Conservation (phyloP, 2,888 invertebrate species). For the Tineola bisselliella region DNA sequence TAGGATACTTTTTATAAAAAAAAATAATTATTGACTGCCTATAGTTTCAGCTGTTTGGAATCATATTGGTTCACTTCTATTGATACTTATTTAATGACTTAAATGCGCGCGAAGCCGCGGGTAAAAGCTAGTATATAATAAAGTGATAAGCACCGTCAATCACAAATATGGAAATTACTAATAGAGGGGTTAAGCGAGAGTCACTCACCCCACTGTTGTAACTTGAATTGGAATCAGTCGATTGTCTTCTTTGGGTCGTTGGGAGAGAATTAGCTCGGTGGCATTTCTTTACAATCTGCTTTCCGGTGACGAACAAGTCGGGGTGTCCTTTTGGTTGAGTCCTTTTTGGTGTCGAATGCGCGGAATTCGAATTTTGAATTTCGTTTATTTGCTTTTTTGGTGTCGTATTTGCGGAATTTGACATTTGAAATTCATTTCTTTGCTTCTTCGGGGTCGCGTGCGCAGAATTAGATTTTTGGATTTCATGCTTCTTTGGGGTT, state of each 20-base stretch:
- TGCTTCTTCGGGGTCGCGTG: not conserved
- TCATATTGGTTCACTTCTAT: too few species aligned
- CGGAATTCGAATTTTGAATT: not conserved
- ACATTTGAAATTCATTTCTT: not conserved
- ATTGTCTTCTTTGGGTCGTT: slow-evolving; percentile 34
- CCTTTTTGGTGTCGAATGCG: not conserved
- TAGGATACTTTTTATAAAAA: too few species aligned
- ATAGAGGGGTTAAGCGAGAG: too few species aligned
- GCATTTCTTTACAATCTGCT: slow-evolving; percentile 40
- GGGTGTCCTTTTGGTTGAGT: not conserved
- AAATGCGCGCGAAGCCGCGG: too few species aligned
- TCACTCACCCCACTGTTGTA: slow-evolving; percentile 16
- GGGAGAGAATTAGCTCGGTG: slow-evolving; percentile 54
- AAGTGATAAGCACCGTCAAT: too few species aligned
- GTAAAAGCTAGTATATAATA: too few species aligned
- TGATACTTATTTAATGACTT: too few species aligned
- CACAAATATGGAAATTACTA: too few species aligned
- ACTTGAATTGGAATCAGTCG: slow-evolving; percentile 26
- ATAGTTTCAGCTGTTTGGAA: too few species aligned
- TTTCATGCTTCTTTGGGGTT: slow-evolving; percentile 32
- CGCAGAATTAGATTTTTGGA: slow-evolving; percentile 25
- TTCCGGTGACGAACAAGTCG: slow-evolving; percentile 50
- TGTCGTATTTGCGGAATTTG: not conserved
- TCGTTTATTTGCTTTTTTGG: not conserved
- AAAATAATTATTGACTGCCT: too few species aligned